These are phyloP conservation scores for Rhinichthys osculus DNA, from an alignment of 2,797 vertebrate genomes.

Conservation along the genomic window DNA sequence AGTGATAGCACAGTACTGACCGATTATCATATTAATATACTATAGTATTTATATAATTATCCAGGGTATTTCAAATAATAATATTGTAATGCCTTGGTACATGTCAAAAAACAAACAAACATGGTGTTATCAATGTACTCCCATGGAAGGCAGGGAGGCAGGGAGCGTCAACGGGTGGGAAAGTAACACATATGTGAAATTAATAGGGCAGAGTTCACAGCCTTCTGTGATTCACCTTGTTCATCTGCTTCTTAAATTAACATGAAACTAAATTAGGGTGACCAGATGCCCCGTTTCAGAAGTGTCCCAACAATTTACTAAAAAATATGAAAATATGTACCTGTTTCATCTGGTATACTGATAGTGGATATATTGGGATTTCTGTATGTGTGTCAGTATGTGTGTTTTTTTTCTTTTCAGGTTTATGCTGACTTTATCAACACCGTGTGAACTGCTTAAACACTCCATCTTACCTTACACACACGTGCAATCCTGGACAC, in stretches of 20 bases:
- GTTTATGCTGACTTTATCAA: constrained; percentile 32
- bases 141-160: neutral
- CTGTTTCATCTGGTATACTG: neutral
- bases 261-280: neutral
- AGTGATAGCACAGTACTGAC: neutral
- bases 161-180: neutral
- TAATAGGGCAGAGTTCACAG: constrained; percentile 64
- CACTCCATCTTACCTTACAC: constrained; percentile 85
- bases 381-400: constrained; percentile 30
- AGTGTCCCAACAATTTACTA: neutral
- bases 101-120: neutral
- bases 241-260: constrained; percentile 76
- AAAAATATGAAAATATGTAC: neutral
- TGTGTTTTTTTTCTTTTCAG: neutral
- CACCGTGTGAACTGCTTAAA: constrained; percentile 37
- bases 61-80: neutral
- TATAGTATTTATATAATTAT: constrained; percentile 1
- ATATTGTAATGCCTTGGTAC: neutral
- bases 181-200: constrained; percentile 15
- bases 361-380: constrained; percentile 50
- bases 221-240: constrained; percentile 79
- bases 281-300: neutral
- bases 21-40: neutral
- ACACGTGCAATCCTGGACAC: constrained; percentile 92
- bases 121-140: neutral